phyloP scores from a whole-genome alignment of 2,113 vertebrate species.

The Boleophthalmus pectinirostris region DNA sequence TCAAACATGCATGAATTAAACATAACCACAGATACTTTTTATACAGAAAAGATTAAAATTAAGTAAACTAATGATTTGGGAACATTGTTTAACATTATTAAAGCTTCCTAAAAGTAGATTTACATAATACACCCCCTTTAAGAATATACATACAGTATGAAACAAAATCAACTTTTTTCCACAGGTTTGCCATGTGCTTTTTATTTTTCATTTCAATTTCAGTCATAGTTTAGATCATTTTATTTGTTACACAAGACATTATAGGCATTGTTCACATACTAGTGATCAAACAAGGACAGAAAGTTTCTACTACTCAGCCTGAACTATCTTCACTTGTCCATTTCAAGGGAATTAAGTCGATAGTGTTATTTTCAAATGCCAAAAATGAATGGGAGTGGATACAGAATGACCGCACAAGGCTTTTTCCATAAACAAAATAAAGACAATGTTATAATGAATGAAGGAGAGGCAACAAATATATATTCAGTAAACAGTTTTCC shows the following conservation, averaged over 20 bases:
- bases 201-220: constrained; percentile 74
- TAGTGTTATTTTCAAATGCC: constrained; percentile 46
- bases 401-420: constrained; percentile 68
- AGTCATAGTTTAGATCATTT: constrained; percentile 79
- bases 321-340: constrained; percentile 66
- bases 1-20: too few species aligned
- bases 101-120: too few species aligned
- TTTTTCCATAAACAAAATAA: constrained; percentile 62
- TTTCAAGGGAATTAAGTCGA: constrained; percentile 63
- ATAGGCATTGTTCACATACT: constrained; percentile 78
- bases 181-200: constrained; percentile 78
- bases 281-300: constrained; percentile 80
- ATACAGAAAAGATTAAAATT: too few species aligned
- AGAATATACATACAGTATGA: neutral
- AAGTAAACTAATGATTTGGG: too few species aligned
- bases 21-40: too few species aligned
- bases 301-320: constrained; percentile 74
- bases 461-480: constrained; percentile 41
- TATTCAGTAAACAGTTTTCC: constrained; percentile 62
- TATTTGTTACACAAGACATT: constrained; percentile 81
- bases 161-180: constrained; percentile 23
- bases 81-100: too few species aligned
- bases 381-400: constrained; percentile 63
- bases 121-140: too few species aligned
- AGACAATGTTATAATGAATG: constrained; percentile 40